A percentile compares a stretch with the other conserved stretches of the same genome.
Conservation (phyloP, 2,888 invertebrate species). For the Acanthacorydalis orientalis region DNA sequence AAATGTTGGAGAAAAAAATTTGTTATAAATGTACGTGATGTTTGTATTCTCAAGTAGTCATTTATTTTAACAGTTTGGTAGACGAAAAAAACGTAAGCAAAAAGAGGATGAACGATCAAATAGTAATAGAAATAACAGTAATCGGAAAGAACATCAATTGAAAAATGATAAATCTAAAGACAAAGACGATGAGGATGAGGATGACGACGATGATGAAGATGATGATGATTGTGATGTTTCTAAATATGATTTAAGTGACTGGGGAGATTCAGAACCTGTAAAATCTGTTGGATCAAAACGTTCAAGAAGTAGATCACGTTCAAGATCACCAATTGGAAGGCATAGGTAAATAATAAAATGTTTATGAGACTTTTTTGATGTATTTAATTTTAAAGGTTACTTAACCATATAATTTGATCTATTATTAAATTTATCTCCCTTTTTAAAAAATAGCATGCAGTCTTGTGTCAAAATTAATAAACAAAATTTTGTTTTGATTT, state of each 20-base stretch:
- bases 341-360: too few species aligned
- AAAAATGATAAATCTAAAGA: slow-evolving; percentile 5
- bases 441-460: too few species aligned
- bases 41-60: too few species aligned
- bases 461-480: too few species aligned
- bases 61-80: slow-evolving; percentile 18
- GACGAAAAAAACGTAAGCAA: slow-evolving; percentile 20
- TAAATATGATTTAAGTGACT: slow-evolving; percentile 37
- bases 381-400: too few species aligned
- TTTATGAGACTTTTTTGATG: too few species aligned
- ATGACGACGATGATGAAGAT: slow-evolving; percentile 28
- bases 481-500: too few species aligned
- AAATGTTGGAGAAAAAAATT: too few species aligned
- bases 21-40: too few species aligned
- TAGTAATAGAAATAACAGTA: slow-evolving; percentile 5
- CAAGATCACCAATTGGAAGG: not conserved
- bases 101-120: slow-evolving; percentile 11
- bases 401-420: too few species aligned
- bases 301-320: slow-evolving; percentile 3
- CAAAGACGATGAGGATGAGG: slow-evolving; percentile 7
- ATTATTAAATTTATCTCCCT: too few species aligned
- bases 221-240: slow-evolving; percentile 37
- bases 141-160: slow-evolving; percentile 1
- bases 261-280: slow-evolving; percentile 23
- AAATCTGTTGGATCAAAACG: not conserved